A percentile compares a stretch with the other conserved stretches of the same genome.
These are phyloP conservation scores for Gallinago solitaria DNA, from an alignment of 2,797 vertebrate species.

Conservation along the genomic window DNA sequence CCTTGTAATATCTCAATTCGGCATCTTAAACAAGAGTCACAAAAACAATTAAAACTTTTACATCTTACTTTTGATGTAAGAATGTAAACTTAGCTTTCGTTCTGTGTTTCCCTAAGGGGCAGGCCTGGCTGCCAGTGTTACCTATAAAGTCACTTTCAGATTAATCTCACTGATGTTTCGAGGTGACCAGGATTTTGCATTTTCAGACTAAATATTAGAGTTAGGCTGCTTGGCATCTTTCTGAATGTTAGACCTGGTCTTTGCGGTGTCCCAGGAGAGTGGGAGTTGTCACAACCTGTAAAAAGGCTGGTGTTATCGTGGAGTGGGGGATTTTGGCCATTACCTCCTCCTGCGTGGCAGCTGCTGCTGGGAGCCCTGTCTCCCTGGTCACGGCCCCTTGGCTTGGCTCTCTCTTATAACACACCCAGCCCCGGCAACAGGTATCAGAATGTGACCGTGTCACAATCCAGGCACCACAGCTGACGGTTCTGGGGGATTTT, in stretches of 20 bases:
- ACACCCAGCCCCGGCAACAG: background rate
- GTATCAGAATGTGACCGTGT: background rate
- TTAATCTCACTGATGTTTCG: background rate
- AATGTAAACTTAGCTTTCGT: background rate
- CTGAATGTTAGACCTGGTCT: background rate
- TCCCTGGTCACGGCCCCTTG: background rate
- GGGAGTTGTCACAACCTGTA: background rate
- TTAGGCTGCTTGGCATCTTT: background rate
- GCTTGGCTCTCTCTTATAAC: background rate
- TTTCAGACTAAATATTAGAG: background rate
- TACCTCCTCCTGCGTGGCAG: background rate
- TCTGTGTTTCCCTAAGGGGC: background rate
- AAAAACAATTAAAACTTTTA: background rate
- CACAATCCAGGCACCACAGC: accelerated
- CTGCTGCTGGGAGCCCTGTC: background rate
- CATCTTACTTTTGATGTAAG: background rate
- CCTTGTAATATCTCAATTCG: background rate
- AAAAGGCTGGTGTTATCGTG: background rate
- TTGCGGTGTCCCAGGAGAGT: background rate
- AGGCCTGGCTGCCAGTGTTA: background rate
- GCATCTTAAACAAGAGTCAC: background rate
- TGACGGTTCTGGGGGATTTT: accelerated
- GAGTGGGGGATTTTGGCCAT: background rate
- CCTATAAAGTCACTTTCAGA: background rate
- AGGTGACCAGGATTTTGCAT: background rate